phyloP scores from a whole-genome alignment of 1,140 invertebrate genomes.

The Hypsibius dujardini region DNA sequence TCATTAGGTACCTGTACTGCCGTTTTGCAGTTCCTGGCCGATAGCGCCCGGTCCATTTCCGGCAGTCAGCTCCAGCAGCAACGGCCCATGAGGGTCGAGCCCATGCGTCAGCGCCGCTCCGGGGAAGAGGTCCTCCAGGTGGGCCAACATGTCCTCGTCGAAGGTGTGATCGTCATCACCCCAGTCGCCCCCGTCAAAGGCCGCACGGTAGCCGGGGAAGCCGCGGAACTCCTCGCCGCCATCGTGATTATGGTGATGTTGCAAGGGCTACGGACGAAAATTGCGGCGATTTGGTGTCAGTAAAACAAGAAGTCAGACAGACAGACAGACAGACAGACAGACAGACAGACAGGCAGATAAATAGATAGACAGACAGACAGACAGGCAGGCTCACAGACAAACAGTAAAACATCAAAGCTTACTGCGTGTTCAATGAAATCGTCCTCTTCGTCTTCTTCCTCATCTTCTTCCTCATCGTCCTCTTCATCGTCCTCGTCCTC shows the following conservation, averaged over 20 bases:
- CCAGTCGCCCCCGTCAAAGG: constrained; percentile 9
- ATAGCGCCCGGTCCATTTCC: not conserved
- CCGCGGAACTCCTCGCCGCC: not conserved
- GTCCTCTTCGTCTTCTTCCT: constrained; percentile 32
- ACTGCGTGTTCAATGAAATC: constrained; percentile 24
- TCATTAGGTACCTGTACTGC: not conserved
- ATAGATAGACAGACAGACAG: no score
- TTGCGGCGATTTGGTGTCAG: no score
- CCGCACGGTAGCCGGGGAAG: not conserved
- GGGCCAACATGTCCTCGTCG: constrained; percentile 9
- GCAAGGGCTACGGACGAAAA: no score
- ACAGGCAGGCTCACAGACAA: no score
- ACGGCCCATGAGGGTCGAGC: not conserved
- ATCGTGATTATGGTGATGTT: not conserved
- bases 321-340: not conserved
- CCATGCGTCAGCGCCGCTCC: not conserved
- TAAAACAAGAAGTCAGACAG: constrained; percentile 3
- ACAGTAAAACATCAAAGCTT: no score
- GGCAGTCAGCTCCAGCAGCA: not conserved
- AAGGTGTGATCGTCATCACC: not conserved
- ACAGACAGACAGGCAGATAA: not conserved
- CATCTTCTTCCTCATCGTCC: constrained; percentile 39
- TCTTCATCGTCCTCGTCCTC: constrained; percentile 41
- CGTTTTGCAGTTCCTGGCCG: not conserved
- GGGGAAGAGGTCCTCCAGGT: constrained; percentile 13